phyloP scores from a whole-genome alignment of 35 echinoderm and acorn worm genomes.

The Apostichopus japonicus region DNA sequence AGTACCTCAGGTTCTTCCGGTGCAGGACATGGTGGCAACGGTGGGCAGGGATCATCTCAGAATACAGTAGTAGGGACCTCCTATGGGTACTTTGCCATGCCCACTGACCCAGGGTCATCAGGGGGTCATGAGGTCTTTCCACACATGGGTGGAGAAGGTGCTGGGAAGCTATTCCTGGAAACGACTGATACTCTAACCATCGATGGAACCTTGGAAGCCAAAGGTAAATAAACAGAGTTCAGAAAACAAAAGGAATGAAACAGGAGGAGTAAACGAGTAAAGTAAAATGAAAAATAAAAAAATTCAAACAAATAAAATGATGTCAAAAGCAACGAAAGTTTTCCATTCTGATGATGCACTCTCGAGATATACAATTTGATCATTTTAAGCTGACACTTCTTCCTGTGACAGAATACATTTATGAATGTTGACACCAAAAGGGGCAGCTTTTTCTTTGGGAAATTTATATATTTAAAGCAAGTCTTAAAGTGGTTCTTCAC shows the following conservation, averaged over 20 bases:
- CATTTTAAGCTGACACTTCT: too few species aligned
- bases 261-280: too few species aligned
- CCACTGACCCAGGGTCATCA: slow-evolving; percentile 67
- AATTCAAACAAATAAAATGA: too few species aligned
- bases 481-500: too few species aligned
- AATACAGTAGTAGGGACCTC: slow-evolving; percentile 56
- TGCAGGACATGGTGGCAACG: slow-evolving; percentile 82
- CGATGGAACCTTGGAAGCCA: slow-evolving; percentile 70
- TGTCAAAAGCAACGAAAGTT: too few species aligned
- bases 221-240: slow-evolving; percentile 3
- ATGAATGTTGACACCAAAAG: too few species aligned
- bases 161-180: slow-evolving; percentile 68
- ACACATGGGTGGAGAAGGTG: slow-evolving; percentile 75
- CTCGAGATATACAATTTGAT: too few species aligned
- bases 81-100: slow-evolving; percentile 78
- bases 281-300: too few species aligned
- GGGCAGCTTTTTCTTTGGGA: too few species aligned
- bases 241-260: background rate
- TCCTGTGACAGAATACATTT: too few species aligned
- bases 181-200: slow-evolving; percentile 51
- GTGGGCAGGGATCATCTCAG: slow-evolving; percentile 73
- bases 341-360: too few species aligned
- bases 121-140: slow-evolving; percentile 77
- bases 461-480: too few species aligned
- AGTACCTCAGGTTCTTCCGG: slow-evolving; percentile 69